phyloP scores from a whole-genome alignment of 1,140 invertebrate genomes.

The Apis dorsata region DNA sequence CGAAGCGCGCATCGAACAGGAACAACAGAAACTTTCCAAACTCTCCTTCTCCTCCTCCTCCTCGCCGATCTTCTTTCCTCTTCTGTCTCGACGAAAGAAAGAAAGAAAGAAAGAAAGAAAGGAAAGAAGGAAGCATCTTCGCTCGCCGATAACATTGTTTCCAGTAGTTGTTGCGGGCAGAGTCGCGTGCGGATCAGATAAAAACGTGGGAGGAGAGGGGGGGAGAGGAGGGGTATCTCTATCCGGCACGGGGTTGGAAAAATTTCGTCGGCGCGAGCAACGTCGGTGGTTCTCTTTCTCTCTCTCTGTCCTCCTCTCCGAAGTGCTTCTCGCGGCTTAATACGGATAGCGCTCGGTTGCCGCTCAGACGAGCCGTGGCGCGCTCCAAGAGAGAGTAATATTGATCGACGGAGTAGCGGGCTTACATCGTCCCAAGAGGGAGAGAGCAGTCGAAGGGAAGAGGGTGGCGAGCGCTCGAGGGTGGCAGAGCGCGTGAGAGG shows the following conservation, averaged over 20 bases:
- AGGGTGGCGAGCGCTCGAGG: slow-evolving; percentile 4
- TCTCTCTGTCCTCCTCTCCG: neutral
- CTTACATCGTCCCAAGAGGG: slow-evolving; percentile 63
- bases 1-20: neutral
- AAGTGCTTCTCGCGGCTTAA: slow-evolving; percentile 65
- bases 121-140: neutral
- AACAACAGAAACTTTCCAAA: neutral
- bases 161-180: neutral
- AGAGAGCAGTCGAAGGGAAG: slow-evolving; percentile 6
- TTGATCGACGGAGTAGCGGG: slow-evolving; percentile 65
- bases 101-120: no score
- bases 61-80: no score
- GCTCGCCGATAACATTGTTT: slow-evolving; percentile 58
- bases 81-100: no score
- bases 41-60: neutral
- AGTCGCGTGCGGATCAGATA: slow-evolving; percentile 12
- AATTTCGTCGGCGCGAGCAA: slow-evolving; percentile 42
- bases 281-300: neutral
- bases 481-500: slow-evolving; percentile 28
- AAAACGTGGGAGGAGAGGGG: neutral
- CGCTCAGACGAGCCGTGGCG: slow-evolving; percentile 65
- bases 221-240: neutral
- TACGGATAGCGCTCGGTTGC: slow-evolving; percentile 66
- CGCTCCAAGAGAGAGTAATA: slow-evolving; percentile 70
- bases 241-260: slow-evolving; percentile 19